Evolutionary conservation across 2,113 vertebrate genomes (phyloP).

Genomic region (Melanerpes aurifrons): DNA sequence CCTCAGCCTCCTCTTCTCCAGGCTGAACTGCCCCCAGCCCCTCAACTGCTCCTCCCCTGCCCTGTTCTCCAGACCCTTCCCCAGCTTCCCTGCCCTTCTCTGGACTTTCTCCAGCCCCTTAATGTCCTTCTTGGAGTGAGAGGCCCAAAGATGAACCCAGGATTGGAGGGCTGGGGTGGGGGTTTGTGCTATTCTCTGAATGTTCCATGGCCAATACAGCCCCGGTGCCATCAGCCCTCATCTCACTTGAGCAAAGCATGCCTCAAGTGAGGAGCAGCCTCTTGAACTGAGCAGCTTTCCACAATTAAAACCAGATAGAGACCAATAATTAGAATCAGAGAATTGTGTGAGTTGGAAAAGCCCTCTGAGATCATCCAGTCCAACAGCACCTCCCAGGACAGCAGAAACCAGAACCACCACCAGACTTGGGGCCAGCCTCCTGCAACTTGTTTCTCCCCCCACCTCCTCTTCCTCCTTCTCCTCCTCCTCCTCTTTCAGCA

Average conservation of each 20-base stretch:
- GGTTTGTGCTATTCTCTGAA: background rate
- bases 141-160: too few species aligned
- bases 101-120: too few species aligned
- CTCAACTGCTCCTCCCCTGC: too few species aligned
- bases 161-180: too few species aligned
- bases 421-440: conserved; percentile 36
- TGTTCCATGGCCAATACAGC: background rate
- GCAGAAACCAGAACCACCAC: conserved; percentile 56
- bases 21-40: too few species aligned
- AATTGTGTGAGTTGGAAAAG: too few species aligned
- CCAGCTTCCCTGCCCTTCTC: too few species aligned
- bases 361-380: too few species aligned
- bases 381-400: conserved; percentile 26
- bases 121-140: too few species aligned
- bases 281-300: background rate
- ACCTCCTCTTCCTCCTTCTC: background rate
- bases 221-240: background rate
- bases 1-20: too few species aligned
- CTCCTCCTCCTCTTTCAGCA: background rate
- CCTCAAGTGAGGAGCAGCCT: background rate
- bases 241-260: background rate
- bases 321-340: background rate
- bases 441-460: conserved; percentile 48
- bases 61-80: too few species aligned
- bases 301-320: background rate